Evolutionary conservation across 2,797 vertebrate genomes (phyloP).

Genomic region (Gallinago solitaria): DNA sequence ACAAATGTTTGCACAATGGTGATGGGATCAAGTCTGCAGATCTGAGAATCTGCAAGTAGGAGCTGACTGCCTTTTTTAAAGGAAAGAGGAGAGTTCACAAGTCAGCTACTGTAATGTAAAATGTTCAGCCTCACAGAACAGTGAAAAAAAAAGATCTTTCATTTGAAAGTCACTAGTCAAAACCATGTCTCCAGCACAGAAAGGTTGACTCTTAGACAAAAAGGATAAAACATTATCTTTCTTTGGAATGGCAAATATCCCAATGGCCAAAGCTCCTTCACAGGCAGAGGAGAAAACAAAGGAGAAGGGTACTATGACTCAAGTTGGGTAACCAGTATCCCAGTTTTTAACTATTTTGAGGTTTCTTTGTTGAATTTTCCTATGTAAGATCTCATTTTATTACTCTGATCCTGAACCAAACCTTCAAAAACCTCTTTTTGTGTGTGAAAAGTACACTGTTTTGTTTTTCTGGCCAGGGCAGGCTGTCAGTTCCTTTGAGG

Average conservation of each 20-base stretch:
- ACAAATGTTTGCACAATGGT: neutral
- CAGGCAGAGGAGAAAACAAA: neutral
- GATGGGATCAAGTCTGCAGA: neutral
- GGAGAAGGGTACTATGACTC: neutral
- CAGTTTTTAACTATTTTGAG: neutral
- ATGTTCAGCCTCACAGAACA: neutral
- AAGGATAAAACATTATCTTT: neutral
- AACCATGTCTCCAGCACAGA: neutral
- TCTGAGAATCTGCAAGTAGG: neutral
- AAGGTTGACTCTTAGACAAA: neutral
- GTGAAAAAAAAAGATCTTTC: neutral
- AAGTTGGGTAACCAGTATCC: accelerated
- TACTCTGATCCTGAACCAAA: neutral
- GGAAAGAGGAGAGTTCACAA: neutral
- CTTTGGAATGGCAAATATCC: neutral
- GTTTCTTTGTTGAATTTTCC: neutral
- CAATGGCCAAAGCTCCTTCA: neutral
- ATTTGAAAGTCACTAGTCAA: neutral
- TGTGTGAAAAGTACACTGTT: neutral
- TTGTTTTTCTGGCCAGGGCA: neutral
- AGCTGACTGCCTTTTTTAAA: neutral
- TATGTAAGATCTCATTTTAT: neutral
- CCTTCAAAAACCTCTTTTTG: neutral
- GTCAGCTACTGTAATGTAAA: neutral
- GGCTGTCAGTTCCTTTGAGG: slow-evolving; percentile 8